Evolutionary conservation across 2,113 vertebrate genomes (phyloP), one percentile per base, ranked within the genome.

Genomic region (Lanius collurio): DNA sequence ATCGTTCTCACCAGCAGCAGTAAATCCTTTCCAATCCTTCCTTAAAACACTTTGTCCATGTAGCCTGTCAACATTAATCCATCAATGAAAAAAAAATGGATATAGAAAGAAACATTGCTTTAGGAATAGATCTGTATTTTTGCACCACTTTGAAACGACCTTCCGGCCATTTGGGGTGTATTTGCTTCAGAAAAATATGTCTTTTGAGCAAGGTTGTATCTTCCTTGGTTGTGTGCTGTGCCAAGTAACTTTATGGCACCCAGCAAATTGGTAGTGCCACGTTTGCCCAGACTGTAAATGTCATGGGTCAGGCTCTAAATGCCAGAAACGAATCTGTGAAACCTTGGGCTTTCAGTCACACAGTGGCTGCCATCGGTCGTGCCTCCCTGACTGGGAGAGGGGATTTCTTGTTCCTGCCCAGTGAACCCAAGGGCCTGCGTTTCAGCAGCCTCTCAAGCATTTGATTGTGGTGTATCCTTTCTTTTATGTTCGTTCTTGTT

Each of bases 1-100:
- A 95, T 95, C 95, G 10, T 94, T 90, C 97, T 95, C 94, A 93
- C 92, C 95, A 95, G 95, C 90, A 96, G 86, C 86, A 96, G 52
- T 84, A 94, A 96, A 96, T 96, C 95, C 94, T 83, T 90, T 94
- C 89, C 96, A 96, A 96, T 96, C 94, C 94, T 87, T 87, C 94
- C 88, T 94, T 97, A 93, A 97, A 96, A 97, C 94, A 95, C 92
- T 96, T 96, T 13, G 74, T 93, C 94, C 92, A 31, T 89, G 93
- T 94, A 94, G 87, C 84, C 96, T 97, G 93, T 96, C 95, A 90
- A 65, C 94, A 71, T 96, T 96, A 95, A 97, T 97, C 90, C 92
- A 91, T 92, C 93, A 46, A 4, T 37, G 81, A 42, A 89, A 90
- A 87, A 89, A 88, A 85, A 42, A 87, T 67, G 71, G 93, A 91